Conservation (phyloP, 2,888 invertebrate genomes). For the Agonopterix heracliana region DNA sequence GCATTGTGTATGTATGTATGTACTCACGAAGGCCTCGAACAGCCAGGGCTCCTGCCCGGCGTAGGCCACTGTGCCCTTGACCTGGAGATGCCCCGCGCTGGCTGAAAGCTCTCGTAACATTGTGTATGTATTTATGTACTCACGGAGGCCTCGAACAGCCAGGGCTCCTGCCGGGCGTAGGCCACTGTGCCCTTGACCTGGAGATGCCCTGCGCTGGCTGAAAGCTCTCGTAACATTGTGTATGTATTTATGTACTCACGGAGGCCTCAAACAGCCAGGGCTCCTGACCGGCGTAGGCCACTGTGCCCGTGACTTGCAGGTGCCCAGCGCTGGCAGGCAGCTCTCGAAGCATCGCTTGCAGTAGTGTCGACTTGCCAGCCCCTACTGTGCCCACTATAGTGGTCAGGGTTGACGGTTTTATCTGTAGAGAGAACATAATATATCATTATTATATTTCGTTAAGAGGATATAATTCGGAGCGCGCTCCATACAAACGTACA, state of each 20-base stretch:
- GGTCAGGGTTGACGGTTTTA: constrained; percentile 66
- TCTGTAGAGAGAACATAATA: constrained; percentile 28
- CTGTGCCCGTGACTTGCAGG: constrained; percentile 62
- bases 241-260: constrained; percentile 27
- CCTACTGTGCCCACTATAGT: constrained; percentile 86
- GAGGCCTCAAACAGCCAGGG: constrained; percentile 80
- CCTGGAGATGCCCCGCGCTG: constrained; percentile 68
- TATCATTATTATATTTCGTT: background rate
- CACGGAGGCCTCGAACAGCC: constrained; percentile 76
- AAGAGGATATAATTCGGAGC: no score
- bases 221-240: no score
- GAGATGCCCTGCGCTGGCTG: no score
- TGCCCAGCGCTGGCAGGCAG: constrained; percentile 77
- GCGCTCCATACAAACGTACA: no score
- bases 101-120: constrained; percentile 82
- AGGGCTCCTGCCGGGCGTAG: constrained; percentile 82
- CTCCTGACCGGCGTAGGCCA: constrained; percentile 80
- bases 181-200: constrained; percentile 66
- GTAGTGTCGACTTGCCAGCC: constrained; percentile 82
- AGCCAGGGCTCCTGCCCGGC: constrained; percentile 83
- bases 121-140: no score
- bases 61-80: constrained; percentile 82
- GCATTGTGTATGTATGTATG: no score
- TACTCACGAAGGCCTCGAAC: constrained; percentile 82
- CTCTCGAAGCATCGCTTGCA: constrained; percentile 85